These are phyloP conservation scores for Ascaphus truei DNA, from an alignment of 2,113 vertebrate species.

Conservation along the genomic window DNA sequence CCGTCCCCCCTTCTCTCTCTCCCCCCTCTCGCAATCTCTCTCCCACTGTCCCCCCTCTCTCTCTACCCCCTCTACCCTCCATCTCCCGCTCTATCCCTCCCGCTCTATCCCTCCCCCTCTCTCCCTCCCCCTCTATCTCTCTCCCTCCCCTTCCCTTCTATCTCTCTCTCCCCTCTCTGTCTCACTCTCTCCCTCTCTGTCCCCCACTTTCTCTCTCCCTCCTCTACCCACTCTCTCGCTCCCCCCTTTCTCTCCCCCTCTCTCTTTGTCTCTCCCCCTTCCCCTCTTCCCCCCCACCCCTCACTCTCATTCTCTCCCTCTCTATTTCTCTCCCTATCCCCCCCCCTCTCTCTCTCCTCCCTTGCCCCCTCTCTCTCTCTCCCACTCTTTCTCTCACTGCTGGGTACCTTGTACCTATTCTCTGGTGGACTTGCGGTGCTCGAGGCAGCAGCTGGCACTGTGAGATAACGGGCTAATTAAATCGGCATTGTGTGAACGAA, in stretches of 20 bases:
- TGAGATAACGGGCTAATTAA: constrained; percentile 33
- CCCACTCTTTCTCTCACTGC: no score
- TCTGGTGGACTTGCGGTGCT: constrained; percentile 13
- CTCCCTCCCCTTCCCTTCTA: neutral
- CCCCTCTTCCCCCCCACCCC: neutral
- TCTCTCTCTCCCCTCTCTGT: neutral
- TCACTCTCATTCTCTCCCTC: neutral
- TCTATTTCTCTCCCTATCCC: neutral
- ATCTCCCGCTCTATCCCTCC: neutral
- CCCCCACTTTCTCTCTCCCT: neutral
- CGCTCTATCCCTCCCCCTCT: neutral
- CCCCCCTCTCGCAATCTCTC: neutral
- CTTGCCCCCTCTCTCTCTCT: neutral
- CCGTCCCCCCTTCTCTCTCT: neutral
- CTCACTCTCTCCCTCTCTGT: neutral
- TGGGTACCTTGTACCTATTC: neutral
- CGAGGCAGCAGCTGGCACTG: constrained; percentile 27
- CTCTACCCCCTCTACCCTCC: neutral
- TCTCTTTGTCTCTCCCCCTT: neutral
- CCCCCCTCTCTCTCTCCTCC: neutral
- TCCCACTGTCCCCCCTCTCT: neutral
- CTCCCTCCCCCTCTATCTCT: neutral
- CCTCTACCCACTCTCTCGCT: neutral
- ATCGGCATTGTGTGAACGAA: constrained; percentile 31
- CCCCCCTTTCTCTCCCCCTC: neutral